Evolutionary conservation across 2,113 vertebrate genomes (phyloP), one percentile per base, ranked within the genome.

Genomic region (Colistium nudipinnis): DNA sequence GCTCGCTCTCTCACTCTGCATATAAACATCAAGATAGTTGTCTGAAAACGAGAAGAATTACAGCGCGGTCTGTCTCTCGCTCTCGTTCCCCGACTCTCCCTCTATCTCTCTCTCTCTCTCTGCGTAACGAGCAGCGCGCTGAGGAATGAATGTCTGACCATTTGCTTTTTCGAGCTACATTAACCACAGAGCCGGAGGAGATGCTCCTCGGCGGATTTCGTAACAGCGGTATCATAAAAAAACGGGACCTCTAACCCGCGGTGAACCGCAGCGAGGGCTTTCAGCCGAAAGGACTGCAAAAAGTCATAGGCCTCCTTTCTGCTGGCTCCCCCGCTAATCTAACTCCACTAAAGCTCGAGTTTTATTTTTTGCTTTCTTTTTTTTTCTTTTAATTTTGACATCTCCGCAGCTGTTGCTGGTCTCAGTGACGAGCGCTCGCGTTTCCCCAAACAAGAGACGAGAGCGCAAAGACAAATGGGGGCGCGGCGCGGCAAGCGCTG

Each of bases 161-260:
- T 90, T 90, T 89, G 83, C 87, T 89, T 88, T n/a, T 89, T 89
- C 76, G 75, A 87, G 87, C 87, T 90, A 89, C 88, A 91, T 92
- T 90, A 90, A 88, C 62, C 87, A 86, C 70, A 43, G 68, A 78
- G 84, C 69, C 72, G 74, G 68, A 71, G 73, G 80, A 87, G 88
- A 90, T 70, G 76, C 83, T 85, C 73, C 79, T 74, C 74, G 68
- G 82, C 83, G 83, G 85, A 89, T 90, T 85, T 89, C 82, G 88
- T 90, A 91, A 88, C 71, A 76, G 62, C 70, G 31, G 80, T 81
- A 84, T 86, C 85, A 84, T 86, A 88, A 87, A 80, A 77, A 78
- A 62, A n/a, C n/a, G 54, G 64, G 53, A 79, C 71, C 65, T 86
- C 74, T 85, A 82, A 85, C 81, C 71, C 84, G 67, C 39, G 60